Evolutionary conservation across 2,797 vertebrate genomes (phyloP).

Genomic region (Peromyscus nudipes): DNA sequence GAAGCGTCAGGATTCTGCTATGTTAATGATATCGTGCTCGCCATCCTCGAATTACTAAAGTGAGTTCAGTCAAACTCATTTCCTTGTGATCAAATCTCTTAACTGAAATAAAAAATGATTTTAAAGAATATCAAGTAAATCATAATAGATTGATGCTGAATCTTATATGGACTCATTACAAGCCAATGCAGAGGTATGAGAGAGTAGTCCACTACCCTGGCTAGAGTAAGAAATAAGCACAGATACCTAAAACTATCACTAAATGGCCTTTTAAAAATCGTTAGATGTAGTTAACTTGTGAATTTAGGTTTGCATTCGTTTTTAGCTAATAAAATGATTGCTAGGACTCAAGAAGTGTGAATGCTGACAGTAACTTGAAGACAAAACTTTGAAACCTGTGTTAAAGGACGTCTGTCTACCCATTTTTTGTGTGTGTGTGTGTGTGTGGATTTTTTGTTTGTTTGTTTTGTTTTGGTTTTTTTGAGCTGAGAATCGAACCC

Average conservation of each 20-base stretch:
- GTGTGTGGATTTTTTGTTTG: too few species aligned
- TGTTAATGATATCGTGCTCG: constrained; percentile 96
- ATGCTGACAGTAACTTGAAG: constrained; percentile 1
- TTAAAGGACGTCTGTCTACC: neutral
- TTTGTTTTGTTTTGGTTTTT: too few species aligned
- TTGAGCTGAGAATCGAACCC: too few species aligned
- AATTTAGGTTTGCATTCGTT: constrained; percentile 43
- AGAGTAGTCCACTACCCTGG: neutral
- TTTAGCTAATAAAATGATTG: neutral
- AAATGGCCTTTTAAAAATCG: neutral
- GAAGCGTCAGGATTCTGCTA: constrained; percentile 97
- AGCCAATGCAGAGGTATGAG: neutral
- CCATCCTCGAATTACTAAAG: constrained; percentile 96
- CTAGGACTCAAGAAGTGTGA: neutral
- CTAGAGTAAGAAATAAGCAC: neutral
- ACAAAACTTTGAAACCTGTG: constrained; percentile 14
- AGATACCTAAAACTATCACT: neutral
- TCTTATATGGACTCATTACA: neutral
- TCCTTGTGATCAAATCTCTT: constrained; percentile 40
- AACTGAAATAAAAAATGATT: constrained; percentile 23
- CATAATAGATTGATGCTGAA: neutral
- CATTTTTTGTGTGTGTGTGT: neutral
- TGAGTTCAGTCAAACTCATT: constrained; percentile 86
- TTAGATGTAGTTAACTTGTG: neutral
- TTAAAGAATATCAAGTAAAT: neutral